Conservation (phyloP, 1,140 invertebrate genomes). For the Cheumatopsyche charites region DNA sequence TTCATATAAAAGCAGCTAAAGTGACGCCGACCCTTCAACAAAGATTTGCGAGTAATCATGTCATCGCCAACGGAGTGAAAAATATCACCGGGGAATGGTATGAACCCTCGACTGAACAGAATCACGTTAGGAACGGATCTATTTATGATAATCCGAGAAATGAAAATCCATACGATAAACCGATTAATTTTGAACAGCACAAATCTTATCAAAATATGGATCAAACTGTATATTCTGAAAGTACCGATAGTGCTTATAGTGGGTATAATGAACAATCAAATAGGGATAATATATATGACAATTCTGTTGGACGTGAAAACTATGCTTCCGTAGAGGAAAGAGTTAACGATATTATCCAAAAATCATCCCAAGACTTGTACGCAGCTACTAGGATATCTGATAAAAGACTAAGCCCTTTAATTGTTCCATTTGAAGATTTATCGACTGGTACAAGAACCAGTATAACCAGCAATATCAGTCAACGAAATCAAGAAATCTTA, state of each 20-base stretch:
- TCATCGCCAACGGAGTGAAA: conserved; percentile 28
- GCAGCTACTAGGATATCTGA: conserved; percentile 23
- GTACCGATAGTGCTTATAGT: conserved; percentile 49
- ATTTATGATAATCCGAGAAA: conserved; percentile 48
- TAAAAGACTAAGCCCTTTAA: conserved; percentile 39
- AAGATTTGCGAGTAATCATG: conserved; percentile 60
- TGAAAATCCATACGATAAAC: conserved; percentile 37
- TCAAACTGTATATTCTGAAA: conserved; percentile 58
- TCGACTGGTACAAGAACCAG: conserved; percentile 51
- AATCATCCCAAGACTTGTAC: conserved; percentile 44
- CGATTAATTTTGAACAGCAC: conserved; percentile 52
- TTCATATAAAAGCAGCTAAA: conserved; percentile 61
- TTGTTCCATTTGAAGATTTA: conserved; percentile 50
- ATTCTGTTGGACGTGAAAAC: conserved; percentile 1
- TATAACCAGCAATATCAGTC: conserved; percentile 50
- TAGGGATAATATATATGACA: conserved; percentile 18
- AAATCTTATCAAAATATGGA: conserved; percentile 61
- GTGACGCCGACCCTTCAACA: conserved; percentile 61
- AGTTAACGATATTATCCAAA: conserved; percentile 44
- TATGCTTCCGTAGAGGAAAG: conserved; percentile 42
- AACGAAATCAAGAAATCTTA: conserved; percentile 46
- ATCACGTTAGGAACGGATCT: conserved; percentile 38
- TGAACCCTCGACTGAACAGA: conserved; percentile 47
- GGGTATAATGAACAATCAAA: conserved; percentile 35
- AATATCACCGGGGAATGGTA: conserved; percentile 34